Conservation (phyloP, 2,888 invertebrate species). For the Orgyia antiqua region DNA sequence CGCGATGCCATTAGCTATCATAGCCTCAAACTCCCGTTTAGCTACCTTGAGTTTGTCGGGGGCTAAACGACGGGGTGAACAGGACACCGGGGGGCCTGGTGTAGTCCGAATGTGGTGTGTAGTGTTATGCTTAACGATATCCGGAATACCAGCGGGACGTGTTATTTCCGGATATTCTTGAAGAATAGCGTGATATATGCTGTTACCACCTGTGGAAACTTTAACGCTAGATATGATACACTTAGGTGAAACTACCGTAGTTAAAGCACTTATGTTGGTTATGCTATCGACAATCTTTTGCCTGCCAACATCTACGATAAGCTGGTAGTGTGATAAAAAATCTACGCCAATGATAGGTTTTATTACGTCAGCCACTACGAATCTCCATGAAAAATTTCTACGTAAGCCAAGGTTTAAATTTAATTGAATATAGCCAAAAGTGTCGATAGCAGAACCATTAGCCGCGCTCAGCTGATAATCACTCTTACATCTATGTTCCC, state of each 20-base stretch:
- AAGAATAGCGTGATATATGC: slow-evolving; percentile 1
- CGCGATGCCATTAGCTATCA: not conserved
- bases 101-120: slow-evolving; percentile 8
- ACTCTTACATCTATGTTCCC: not conserved
- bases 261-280: too few species aligned
- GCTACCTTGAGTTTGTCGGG: too few species aligned
- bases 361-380: not conserved
- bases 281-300: too few species aligned
- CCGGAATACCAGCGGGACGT: slow-evolving; percentile 6
- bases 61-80: too few species aligned
- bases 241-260: too few species aligned
- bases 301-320: too few species aligned
- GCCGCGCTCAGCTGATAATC: not conserved
- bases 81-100: slow-evolving; percentile 6
- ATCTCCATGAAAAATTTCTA: not conserved
- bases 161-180: slow-evolving; percentile 5
- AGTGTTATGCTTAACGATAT: slow-evolving; percentile 3
- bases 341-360: not conserved
- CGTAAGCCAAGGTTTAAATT: not conserved
- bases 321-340: not conserved
- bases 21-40: not conserved
- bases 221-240: not conserved
- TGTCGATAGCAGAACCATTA: not conserved
- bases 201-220: not conserved
- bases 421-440: not conserved